Percentiles rank a stretch among this genome's conserved stretches.
Evolutionary conservation across 2,888 invertebrate genomes (phyloP).

Genomic region (Drosophila neoperkinsi): DNA sequence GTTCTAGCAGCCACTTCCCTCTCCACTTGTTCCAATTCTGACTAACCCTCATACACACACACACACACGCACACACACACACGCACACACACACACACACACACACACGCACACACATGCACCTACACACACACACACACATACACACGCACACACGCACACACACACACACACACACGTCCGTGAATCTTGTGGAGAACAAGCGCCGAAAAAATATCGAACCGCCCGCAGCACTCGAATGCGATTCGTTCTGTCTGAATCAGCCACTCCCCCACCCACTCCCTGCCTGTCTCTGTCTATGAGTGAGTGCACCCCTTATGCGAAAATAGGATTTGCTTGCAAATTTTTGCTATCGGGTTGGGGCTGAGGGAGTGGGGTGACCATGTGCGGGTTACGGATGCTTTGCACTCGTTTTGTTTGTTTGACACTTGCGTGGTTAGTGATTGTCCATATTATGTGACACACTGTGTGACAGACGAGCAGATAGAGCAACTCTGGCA

Average conservation of each 20-base stretch:
- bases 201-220: slow-evolving; percentile 54
- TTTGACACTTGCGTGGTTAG: slow-evolving; percentile 75
- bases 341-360: slow-evolving; percentile 52
- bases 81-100: background rate
- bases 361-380: slow-evolving; percentile 15
- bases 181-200: slow-evolving; percentile 26
- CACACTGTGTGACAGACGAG: slow-evolving; percentile 52
- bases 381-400: slow-evolving; percentile 15
- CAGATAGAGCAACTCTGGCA: slow-evolving; percentile 36
- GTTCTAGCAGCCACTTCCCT: slow-evolving; percentile 2
- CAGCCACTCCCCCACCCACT: background rate
- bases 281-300: slow-evolving; percentile 2
- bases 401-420: slow-evolving; percentile 64
- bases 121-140: background rate
- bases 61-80: background rate
- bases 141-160: background rate
- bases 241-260: slow-evolving; percentile 43
- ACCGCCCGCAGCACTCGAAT: slow-evolving; percentile 70
- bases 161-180: background rate
- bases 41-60: background rate
- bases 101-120: background rate
- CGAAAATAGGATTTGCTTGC: slow-evolving; percentile 75
- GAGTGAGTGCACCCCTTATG: slow-evolving; percentile 52
- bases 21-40: background rate
- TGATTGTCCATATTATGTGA: slow-evolving; percentile 76